Conservation (phyloP, 2,888 invertebrate species). For the Unio delphinus region DNA sequence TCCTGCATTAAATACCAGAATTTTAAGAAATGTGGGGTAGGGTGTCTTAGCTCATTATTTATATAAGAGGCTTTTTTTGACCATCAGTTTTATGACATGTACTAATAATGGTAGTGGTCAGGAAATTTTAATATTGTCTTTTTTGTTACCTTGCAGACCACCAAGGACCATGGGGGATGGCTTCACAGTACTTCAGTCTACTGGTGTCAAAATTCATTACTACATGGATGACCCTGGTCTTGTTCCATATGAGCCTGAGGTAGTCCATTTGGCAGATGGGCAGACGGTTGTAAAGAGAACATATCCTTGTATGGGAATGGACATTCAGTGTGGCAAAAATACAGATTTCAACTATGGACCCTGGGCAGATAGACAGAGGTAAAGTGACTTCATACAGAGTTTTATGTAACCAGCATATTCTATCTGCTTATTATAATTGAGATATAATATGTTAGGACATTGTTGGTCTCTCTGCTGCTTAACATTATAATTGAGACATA, state of each 20-base stretch:
- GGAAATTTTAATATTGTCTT: neutral
- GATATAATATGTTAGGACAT: too few species aligned
- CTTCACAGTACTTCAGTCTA: constrained; percentile 96
- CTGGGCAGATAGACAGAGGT: constrained; percentile 97
- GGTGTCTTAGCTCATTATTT: too few species aligned
- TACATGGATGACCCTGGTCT: constrained; percentile 97
- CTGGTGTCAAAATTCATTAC: constrained; percentile 94
- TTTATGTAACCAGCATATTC: too few species aligned
- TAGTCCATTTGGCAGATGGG: constrained; percentile 90
- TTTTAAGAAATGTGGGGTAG: too few species aligned
- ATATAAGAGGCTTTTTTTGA: neutral
- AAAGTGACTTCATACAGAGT: neutral
- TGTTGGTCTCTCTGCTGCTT: too few species aligned
- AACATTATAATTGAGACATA: too few species aligned
- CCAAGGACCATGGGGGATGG: constrained; percentile 99
- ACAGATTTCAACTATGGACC: constrained; percentile 98
- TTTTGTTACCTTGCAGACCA: constrained; percentile 74
- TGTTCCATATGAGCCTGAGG: constrained; percentile 92
- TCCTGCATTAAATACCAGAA: too few species aligned
- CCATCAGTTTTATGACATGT: too few species aligned
- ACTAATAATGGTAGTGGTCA: too few species aligned
- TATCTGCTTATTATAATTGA: too few species aligned
- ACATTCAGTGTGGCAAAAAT: constrained; percentile 80
- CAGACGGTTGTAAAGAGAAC: constrained; percentile 83
- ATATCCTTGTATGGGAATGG: constrained; percentile 95